phyloP scores from a whole-genome alignment of 2,113 vertebrate species.

The Ginglymostoma cirratum region DNA sequence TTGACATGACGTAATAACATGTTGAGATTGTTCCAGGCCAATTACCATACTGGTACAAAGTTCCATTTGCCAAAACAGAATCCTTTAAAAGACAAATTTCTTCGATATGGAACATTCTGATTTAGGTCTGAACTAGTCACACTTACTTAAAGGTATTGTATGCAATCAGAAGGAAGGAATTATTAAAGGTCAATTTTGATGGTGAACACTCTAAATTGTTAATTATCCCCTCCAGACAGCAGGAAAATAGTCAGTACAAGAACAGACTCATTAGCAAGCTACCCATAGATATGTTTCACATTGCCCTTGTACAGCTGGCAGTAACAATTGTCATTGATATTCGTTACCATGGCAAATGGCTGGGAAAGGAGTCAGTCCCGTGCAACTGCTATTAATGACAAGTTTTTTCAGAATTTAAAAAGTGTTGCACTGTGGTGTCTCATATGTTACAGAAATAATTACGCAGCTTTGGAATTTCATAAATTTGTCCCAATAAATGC shows the following conservation, averaged over 20 bases:
- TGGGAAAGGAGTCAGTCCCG: neutral
- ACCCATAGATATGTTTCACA: conserved; percentile 18
- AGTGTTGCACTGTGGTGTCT: neutral
- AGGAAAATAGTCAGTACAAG: conserved; percentile 1
- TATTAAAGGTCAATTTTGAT: conserved; percentile 1
- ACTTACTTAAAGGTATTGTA: neutral
- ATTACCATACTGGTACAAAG: neutral
- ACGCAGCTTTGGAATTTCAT: neutral
- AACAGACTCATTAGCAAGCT: conserved; percentile 24
- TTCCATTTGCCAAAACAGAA: conserved; percentile 12
- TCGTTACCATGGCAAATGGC: conserved; percentile 22
- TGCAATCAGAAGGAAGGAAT: neutral
- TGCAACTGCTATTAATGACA: too few species aligned
- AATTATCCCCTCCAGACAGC: neutral
- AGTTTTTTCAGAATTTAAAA: conserved; percentile 6
- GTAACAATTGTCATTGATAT: conserved; percentile 29
- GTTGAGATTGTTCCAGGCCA: neutral
- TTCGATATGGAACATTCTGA: neutral
- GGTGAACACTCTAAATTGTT: neutral
- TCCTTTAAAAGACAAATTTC: neutral
- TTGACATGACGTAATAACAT: neutral
- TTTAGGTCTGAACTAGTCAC: neutral
- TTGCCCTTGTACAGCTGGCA: conserved; percentile 32
- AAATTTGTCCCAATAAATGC: neutral
- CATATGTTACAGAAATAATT: neutral